Percentiles rank a stretch among this genome's conserved stretches.
Evolutionary conservation across 2,113 vertebrate genomes (phyloP).

Genomic region (Macquaria ambigua): DNA sequence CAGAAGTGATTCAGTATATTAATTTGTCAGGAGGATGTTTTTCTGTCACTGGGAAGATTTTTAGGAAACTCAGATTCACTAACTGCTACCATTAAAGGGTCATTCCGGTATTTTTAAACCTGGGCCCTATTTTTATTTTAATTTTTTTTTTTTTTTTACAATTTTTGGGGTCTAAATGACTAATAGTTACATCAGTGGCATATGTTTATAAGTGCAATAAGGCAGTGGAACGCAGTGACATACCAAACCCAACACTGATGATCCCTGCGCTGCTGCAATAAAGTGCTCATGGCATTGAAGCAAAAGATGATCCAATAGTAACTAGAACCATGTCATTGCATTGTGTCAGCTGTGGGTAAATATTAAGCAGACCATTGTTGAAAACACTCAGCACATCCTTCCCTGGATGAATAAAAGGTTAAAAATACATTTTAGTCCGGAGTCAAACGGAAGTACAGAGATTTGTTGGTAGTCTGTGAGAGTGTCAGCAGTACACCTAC

Average conservation of each 20-base stretch:
- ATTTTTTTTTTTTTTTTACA: no score
- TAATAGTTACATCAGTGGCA: no score
- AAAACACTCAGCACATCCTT: conserved; percentile 29
- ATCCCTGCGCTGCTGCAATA: not conserved
- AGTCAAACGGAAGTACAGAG: conserved; percentile 34
- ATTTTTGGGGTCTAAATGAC: no score
- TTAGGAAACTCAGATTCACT: not conserved
- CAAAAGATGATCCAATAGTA: not conserved
- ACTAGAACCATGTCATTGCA: not conserved
- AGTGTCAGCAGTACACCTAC: conserved; percentile 41
- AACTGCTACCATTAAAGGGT: not conserved
- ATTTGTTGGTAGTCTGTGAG: conserved; percentile 40
- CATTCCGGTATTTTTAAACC: no score
- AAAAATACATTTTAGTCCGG: conserved; percentile 40
- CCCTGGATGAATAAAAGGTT: conserved; percentile 28
- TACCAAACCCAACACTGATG: not conserved
- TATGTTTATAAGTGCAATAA: not conserved
- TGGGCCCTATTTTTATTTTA: no score
- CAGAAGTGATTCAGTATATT: not conserved
- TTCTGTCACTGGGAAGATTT: not conserved
- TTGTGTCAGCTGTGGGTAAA: not conserved
- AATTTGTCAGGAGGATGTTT: not conserved
- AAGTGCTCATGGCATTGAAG: not conserved
- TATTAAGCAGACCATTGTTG: conserved; percentile 14
- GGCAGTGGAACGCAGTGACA: not conserved